phyloP scores from a whole-genome alignment of 2,797 vertebrate species.

The Pangasius djambal region DNA sequence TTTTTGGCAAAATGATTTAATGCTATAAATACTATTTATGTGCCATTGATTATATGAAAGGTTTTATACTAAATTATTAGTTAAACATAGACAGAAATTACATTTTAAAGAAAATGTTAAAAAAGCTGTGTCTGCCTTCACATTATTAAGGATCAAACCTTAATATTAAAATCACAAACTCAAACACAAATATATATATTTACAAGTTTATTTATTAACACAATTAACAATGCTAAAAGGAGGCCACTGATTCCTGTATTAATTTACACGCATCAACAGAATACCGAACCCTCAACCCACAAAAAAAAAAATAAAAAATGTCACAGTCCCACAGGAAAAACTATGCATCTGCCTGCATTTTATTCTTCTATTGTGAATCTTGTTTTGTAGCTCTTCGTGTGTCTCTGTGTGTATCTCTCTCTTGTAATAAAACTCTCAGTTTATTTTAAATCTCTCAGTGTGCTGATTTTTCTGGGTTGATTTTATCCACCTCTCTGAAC shows the following conservation, averaged over 20 bases:
- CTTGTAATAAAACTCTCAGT: neutral
- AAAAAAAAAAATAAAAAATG: neutral
- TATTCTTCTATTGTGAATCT: neutral
- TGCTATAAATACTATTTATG: neutral
- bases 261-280: neutral
- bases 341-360: neutral
- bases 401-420: neutral
- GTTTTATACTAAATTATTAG: neutral
- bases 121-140: neutral
- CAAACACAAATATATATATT: no score
- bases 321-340: neutral
- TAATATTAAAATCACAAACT: neutral
- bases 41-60: neutral
- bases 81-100: neutral
- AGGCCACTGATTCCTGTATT: neutral
- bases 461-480: neutral
- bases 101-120: neutral
- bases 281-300: neutral
- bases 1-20: no score
- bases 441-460: neutral
- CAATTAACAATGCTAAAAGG: neutral
- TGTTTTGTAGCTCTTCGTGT: conserved; percentile 8
- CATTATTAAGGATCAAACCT: neutral
- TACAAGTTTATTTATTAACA: neutral
- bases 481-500: neutral